Evolutionary conservation across 2,113 vertebrate genomes (phyloP).

Genomic region (Upupa epops): DNA sequence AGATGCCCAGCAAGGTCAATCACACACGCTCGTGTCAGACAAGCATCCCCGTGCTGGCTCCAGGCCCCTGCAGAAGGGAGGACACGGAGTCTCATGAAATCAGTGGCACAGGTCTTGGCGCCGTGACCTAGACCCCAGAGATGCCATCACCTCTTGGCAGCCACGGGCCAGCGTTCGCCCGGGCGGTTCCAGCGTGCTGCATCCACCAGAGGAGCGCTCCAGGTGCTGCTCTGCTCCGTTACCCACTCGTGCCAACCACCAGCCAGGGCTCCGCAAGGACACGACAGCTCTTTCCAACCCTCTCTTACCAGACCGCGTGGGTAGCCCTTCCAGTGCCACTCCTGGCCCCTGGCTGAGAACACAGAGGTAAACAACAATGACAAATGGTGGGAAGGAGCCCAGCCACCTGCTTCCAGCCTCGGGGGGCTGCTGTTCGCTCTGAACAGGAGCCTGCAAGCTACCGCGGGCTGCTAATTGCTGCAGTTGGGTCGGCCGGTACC

Average conservation of each 20-base stretch:
- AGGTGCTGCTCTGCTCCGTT: not conserved
- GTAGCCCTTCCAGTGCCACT: not conserved
- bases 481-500: not conserved
- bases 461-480: not conserved
- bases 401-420: not conserved
- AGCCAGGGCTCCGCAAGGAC: fast-evolving
- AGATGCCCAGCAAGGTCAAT: not conserved
- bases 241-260: not conserved
- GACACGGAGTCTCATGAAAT: fast-evolving
- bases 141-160: not conserved
- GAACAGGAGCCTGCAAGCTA: not conserved
- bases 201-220: too few species aligned
- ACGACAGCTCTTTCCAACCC: not conserved
- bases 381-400: not conserved
- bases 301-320: not conserved
- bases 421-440: not conserved
- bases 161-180: fast-evolving
- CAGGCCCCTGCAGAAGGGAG: fast-evolving
- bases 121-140: too few species aligned
- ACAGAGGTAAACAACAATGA: not conserved
- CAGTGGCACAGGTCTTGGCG: not conserved
- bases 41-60: fast-evolving
- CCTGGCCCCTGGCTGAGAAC: not conserved
- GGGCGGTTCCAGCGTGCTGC: too few species aligned
- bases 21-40: fast-evolving